Conservation (phyloP, 2,888 invertebrate species). For the Drosophila infuscata region DNA sequence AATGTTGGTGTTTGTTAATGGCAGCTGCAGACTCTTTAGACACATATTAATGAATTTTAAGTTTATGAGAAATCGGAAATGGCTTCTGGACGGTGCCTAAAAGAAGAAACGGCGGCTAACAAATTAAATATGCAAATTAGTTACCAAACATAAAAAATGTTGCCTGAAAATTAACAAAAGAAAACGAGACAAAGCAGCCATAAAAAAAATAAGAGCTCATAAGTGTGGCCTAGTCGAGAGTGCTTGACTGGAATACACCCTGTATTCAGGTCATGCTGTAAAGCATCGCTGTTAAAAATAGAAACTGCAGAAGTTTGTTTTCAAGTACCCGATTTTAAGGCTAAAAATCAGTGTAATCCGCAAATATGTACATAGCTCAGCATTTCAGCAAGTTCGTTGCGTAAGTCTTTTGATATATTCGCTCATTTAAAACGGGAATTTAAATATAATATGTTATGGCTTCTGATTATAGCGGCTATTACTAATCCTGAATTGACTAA, state of each 20-base stretch:
- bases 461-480: background rate
- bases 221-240: background rate
- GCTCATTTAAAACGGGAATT: background rate
- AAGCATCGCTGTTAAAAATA: background rate
- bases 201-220: slow-evolving; percentile 12
- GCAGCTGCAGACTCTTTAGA: slow-evolving; percentile 43
- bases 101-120: slow-evolving; percentile 34
- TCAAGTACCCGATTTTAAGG: background rate
- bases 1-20: slow-evolving; percentile 39
- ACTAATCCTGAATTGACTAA: background rate
- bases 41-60: slow-evolving; percentile 42
- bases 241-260: slow-evolving; percentile 9
- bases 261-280: background rate
- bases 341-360: background rate
- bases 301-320: background rate
- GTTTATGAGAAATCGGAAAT: slow-evolving; percentile 44
- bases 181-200: slow-evolving; percentile 15
- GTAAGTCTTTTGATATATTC: slow-evolving; percentile 27
- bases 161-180: slow-evolving; percentile 39
- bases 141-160: slow-evolving; percentile 18
- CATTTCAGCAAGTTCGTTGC: slow-evolving; percentile 26
- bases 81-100: slow-evolving; percentile 17
- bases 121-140: slow-evolving; percentile 74
- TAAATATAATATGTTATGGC: too few relatives aligned
- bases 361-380: background rate